phyloP scores from a whole-genome alignment of 2,888 invertebrate genomes.

The Torymus aiolomorphi region DNA sequence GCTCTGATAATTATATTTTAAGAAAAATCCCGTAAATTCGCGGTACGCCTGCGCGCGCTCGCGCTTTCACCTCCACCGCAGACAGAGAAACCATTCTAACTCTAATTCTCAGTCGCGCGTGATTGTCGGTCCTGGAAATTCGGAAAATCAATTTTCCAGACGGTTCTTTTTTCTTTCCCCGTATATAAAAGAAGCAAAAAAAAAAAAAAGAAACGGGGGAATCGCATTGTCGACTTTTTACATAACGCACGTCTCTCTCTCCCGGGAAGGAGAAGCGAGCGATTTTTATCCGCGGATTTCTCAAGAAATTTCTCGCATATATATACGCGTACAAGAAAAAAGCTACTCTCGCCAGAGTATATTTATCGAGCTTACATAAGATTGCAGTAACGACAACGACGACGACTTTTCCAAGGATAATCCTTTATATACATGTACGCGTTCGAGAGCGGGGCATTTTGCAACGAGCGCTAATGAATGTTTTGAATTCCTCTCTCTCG shows the following conservation, averaged over 20 bases:
- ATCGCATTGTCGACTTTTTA: constrained; percentile 1
- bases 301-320: constrained; percentile 46
- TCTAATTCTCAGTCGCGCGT: no score
- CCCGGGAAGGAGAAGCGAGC: neutral
- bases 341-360: neutral
- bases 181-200: no score
- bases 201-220: no score
- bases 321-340: neutral
- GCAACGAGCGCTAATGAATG: constrained; percentile 40
- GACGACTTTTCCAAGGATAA: constrained; percentile 54
- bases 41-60: constrained; percentile 45
- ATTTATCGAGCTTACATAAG: constrained; percentile 54
- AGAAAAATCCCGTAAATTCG: constrained; percentile 40
- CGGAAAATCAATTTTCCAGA: no score
- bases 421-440: constrained; percentile 27
- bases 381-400: constrained; percentile 27
- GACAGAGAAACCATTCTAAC: neutral
- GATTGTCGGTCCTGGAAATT: no score
- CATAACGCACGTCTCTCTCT: constrained; percentile 8
- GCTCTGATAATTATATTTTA: constrained; percentile 50
- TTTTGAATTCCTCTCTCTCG: constrained; percentile 46
- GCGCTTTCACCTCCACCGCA: constrained; percentile 42
- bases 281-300: constrained; percentile 45
- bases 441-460: constrained; percentile 21
- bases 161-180: no score